Evolutionary conservation across 2,113 vertebrate species (phyloP).

Genomic region (Falcunculus frontatus): DNA sequence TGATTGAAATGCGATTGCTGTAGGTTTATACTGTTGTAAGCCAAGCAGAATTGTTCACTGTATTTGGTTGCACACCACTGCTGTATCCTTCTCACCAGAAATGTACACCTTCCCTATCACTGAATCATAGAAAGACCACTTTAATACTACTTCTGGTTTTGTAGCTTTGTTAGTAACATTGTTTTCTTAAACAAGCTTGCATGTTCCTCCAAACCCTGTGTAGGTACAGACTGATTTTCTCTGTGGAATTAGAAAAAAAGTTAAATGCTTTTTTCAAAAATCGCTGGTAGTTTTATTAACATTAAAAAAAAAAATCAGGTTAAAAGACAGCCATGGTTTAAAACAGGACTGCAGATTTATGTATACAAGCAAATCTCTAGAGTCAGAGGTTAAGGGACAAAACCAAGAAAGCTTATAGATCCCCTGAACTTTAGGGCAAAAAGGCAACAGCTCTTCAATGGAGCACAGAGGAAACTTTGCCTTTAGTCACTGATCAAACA

Average conservation of each 20-base stretch:
- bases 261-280: background rate
- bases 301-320: background rate
- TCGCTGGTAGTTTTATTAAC: background rate
- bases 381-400: background rate
- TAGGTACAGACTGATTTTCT: background rate
- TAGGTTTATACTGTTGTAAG: background rate
- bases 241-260: background rate
- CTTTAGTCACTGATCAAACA: background rate
- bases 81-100: background rate
- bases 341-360: background rate
- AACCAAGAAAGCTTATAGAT: background rate
- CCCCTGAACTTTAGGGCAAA: background rate
- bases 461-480: background rate
- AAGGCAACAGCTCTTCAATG: background rate
- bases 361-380: background rate
- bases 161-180: background rate
- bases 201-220: background rate
- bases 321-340: background rate
- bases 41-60: background rate
- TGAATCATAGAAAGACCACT: background rate
- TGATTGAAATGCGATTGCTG: background rate
- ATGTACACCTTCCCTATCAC: background rate
- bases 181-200: background rate
- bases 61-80: background rate
- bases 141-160: background rate